Evolutionary conservation across 2,113 vertebrate genomes (phyloP), one percentile per base, ranked within the genome.

Genomic region (Arizona elegans): DNA sequence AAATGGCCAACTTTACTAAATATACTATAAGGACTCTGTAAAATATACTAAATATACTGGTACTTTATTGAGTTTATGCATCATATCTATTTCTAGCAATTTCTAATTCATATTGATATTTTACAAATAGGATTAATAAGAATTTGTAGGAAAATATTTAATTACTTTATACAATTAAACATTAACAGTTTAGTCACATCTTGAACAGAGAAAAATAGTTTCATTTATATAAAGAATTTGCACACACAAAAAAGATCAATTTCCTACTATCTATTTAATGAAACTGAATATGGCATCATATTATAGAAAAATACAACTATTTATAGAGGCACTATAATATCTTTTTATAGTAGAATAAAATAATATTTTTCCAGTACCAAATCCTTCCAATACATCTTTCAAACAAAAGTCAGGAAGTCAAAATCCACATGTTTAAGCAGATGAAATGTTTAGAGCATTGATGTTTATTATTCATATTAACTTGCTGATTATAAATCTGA

Each of bases 321-420:
- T 87, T 95, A 93, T 50, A 87, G n/a, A 59, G 91, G 93, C 93
- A 95, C 95, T 89, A 95, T 70, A 87, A 59, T 38, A 88, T 53
- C 2, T 15, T 59, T 24, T 90, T 75, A 75, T 15, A 75, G n/a
- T 19, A 75, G n/a, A 75, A 38, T 81, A 38, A 81, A 81, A 81
- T 81, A 38, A 81, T 81, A 21, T 81, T 81, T 33, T 5, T 59
- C 90, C 94, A 53, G 88, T 94, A 94, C 92, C 95, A 96, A 94
- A 93, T 95, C 94, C 96, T 97, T 95, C 92, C 95, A 94, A 94
- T 96, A 97, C 95, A 95, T 95, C 96, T 96, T 96, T 96, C 95
- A 96, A 81, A 96, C 95, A 93, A 95, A 96, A 93, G 88, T 90
- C 92, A 91, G 47, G 86, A 93, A 94, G 95, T 96, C 96, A 88